Evolutionary conservation across 2,113 vertebrate species (phyloP).

Genomic region (Antechinus stuartii): DNA sequence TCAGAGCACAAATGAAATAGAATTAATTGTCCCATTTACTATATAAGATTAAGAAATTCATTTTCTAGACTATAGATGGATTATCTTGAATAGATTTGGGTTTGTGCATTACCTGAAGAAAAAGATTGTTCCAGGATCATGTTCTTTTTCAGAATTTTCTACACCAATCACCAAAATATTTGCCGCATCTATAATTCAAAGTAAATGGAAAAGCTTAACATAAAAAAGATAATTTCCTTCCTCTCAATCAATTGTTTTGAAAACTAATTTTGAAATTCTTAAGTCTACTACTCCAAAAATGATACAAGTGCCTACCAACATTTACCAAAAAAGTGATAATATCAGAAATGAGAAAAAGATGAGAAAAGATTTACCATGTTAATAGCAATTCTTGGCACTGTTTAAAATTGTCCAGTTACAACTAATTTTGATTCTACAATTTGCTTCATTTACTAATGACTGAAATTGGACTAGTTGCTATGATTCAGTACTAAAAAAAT

Average conservation of each 20-base stretch:
- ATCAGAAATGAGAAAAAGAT: not conserved
- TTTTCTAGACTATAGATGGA: accelerated
- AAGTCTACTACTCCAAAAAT: not conserved
- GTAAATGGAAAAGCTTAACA: slow-evolving; percentile 30
- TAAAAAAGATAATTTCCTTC: not conserved
- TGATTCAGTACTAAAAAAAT: slow-evolving; percentile 39
- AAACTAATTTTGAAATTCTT: not conserved
- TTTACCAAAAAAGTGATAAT: not conserved
- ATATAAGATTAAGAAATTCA: not conserved
- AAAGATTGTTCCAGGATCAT: slow-evolving; percentile 91
- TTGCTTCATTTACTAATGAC: not conserved
- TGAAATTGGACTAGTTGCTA: slow-evolving; percentile 6
- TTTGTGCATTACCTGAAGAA: slow-evolving; percentile 92
- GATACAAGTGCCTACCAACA: not conserved
- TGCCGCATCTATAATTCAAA: slow-evolving; percentile 91
- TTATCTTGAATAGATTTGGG: not conserved
- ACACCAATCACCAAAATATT: slow-evolving; percentile 93
- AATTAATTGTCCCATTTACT: not conserved
- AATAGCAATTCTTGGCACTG: not conserved
- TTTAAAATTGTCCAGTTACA: not conserved
- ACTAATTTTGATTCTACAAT: slow-evolving; percentile 23
- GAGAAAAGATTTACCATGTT: not conserved
- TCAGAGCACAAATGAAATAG: not conserved
- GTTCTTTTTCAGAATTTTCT: slow-evolving; percentile 88
- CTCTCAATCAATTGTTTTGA: not conserved